Percentiles rank a stretch among this genome's conserved stretches.
phyloP scores from a whole-genome alignment of 1,140 invertebrate genomes.

The Cydia splendana region DNA sequence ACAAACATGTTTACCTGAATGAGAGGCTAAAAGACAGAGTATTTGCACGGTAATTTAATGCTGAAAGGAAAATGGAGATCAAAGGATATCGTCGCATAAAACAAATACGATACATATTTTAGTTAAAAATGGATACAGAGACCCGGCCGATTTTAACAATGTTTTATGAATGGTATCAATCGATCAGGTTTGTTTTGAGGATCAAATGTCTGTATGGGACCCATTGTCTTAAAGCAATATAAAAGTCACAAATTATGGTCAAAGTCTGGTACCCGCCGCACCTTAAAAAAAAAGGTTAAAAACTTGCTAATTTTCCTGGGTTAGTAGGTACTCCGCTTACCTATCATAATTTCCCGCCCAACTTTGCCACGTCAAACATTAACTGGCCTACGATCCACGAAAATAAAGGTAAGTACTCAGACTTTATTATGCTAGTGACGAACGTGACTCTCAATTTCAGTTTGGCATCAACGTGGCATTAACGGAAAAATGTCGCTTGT shows the following conservation, averaged over 20 bases:
- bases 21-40: background rate
- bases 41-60: conserved; percentile 16
- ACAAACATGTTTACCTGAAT: conserved; percentile 25
- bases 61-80: background rate
- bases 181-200: too few relatives aligned
- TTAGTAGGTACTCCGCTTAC: background rate
- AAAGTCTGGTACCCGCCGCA: too few relatives aligned
- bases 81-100: conserved; percentile 27
- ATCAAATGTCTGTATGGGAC: too few relatives aligned
- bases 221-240: too few relatives aligned
- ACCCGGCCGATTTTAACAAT: too few relatives aligned
- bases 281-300: too few relatives aligned
- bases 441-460: conserved; percentile 46
- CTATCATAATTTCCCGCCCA: background rate
- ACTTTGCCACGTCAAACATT: conserved; percentile 2
- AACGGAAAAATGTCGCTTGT: background rate
- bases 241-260: too few relatives aligned
- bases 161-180: too few relatives aligned
- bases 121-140: background rate
- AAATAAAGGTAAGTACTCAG: conserved; percentile 1
- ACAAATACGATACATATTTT: background rate
- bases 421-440: conserved; percentile 44
- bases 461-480: conserved; percentile 38
- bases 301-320: too few relatives aligned
- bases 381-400: background rate